Base-by-base conservation (phyloP, 2,888 invertebrate species). In the Dascillus cervinus region DNA sequence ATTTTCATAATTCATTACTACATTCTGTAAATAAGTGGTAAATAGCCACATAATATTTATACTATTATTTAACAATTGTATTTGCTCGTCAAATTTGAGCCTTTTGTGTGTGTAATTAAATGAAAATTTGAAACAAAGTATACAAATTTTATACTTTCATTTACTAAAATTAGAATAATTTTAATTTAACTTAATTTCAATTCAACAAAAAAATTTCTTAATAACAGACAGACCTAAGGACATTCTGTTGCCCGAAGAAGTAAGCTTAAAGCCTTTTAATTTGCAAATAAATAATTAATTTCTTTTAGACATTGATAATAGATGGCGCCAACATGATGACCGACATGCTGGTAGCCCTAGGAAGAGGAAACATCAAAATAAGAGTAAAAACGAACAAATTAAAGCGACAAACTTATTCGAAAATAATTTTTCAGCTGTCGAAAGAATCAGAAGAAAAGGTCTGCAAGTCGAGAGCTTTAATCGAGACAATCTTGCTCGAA, bases 401-500 rank as follows among this genome's bases (percentile, higher is more conserved):
- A n/a, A 4, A n/a, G 10, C n/a, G 12, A 24, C 17, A 17, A 6
- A 6, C 8, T 6, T 6, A 6, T 17, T 17, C 49, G 31, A 13
- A 14, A 5, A 12, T 26, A 10, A 15, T 12, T 11, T 52, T 50
- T 2, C 50, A 74, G 71, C 47, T 77, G 11, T 69, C 72, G 1
- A 56, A 63, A 26, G 73, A 73, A 32, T 62, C 76, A 0, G 66
- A 70, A 43, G 58, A 66, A 23, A 65, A 65, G 19, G 72, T 79
- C 1, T 56, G 52, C 4, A 69, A 69, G 40, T 64, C 74, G 0
- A 54, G 77, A 32, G 56, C 60, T 1, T 51, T 79, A 21, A 61
- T 79, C 14, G 77, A 77, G 28, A 68, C 70, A 32, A 71, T 77
- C 37, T 59, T 78, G 3, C 59, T 62, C 19, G 73, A 73, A 46